phyloP scores from a whole-genome alignment of 2,888 invertebrate genomes.

The Pyrrhosoma nymphula region DNA sequence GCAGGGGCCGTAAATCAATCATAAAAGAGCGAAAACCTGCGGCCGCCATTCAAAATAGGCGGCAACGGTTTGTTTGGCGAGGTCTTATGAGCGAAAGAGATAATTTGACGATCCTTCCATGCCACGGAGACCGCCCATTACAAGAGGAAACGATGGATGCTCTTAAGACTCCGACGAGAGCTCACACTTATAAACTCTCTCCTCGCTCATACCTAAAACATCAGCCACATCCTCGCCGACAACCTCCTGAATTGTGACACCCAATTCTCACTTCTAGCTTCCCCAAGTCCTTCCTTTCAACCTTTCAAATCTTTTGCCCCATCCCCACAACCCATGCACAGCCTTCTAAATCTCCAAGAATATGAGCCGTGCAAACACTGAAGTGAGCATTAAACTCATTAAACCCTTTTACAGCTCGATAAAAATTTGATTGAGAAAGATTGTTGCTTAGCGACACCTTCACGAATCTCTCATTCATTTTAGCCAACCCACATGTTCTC shows the following conservation, averaged over 20 bases:
- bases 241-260: neutral
- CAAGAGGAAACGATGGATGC: neutral
- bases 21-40: neutral
- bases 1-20: neutral
- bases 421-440: too few species aligned
- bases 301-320: too few species aligned
- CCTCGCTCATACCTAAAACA: neutral
- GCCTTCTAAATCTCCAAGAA: neutral
- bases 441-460: too few species aligned
- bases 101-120: conserved; percentile 4
- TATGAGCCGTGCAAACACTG: neutral
- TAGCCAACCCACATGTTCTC: too few species aligned
- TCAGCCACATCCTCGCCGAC: neutral
- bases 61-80: neutral
- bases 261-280: neutral
- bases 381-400: neutral
- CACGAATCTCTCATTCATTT: too few species aligned
- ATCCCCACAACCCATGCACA: too few species aligned
- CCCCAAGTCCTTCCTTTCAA: too few species aligned
- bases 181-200: neutral
- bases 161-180: neutral
- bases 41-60: neutral
- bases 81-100: neutral
- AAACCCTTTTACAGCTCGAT: too few species aligned
- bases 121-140: neutral